Evolutionary conservation across 1,140 invertebrate genomes (phyloP).

Genomic region (Aphaenogaster ashmeadi): DNA sequence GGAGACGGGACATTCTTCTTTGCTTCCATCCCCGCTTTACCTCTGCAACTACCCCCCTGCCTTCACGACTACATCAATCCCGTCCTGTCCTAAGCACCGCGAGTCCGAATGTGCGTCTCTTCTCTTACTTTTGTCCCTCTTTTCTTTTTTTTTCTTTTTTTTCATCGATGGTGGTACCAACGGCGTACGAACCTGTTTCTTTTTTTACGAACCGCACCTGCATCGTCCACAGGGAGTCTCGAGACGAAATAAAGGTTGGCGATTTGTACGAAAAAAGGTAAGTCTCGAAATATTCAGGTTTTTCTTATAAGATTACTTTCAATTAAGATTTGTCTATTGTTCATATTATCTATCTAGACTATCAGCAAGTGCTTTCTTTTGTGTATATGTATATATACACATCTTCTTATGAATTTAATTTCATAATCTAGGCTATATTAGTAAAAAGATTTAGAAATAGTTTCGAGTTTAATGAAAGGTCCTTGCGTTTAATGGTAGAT

Average conservation of each 20-base stretch:
- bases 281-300: not conserved
- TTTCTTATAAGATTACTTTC: slow-evolving; percentile 32
- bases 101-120: slow-evolving; percentile 32
- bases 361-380: not conserved
- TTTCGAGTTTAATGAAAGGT: not conserved
- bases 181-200: slow-evolving; percentile 44
- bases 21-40: slow-evolving; percentile 27
- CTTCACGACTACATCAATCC: slow-evolving; percentile 26
- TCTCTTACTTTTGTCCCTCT: slow-evolving; percentile 12
- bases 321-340: not conserved
- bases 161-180: slow-evolving; percentile 33
- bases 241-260: slow-evolving; percentile 12
- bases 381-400: not conserved
- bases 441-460: not conserved
- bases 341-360: not conserved
- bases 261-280: not conserved
- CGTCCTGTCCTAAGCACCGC: slow-evolving; percentile 11
- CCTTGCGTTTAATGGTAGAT: not conserved
- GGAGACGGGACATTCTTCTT: slow-evolving; percentile 74
- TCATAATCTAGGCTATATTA: not conserved
- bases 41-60: not conserved
- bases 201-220: slow-evolving; percentile 49
- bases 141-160: slow-evolving; percentile 1
- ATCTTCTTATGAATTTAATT: not conserved
- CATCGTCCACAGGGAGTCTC: slow-evolving; percentile 30